A percentile compares a stretch with the other conserved stretches of the same genome.
phyloP scores from a whole-genome alignment of 2,113 vertebrate genomes.

The Tachuris rubrigastra region DNA sequence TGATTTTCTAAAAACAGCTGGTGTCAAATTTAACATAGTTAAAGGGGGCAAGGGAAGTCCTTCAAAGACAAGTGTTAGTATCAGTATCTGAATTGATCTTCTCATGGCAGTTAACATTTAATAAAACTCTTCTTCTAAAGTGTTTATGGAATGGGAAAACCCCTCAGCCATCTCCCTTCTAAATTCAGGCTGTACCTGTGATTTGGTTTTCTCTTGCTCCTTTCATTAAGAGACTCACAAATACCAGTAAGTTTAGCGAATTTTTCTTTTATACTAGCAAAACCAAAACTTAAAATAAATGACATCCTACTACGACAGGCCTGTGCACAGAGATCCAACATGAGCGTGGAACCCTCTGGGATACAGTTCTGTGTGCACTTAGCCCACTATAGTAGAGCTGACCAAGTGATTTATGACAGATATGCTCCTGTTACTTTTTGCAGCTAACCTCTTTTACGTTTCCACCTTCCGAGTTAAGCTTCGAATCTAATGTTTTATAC shows the following conservation, averaged over 20 bases:
- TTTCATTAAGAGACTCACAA: neutral
- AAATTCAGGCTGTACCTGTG: neutral
- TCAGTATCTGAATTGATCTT: neutral
- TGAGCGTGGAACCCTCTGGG: neutral
- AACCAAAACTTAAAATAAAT: neutral
- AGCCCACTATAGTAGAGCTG: fast-evolving
- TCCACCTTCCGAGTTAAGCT: neutral
- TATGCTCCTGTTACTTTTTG: neutral
- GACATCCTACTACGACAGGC: neutral
- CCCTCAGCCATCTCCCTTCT: neutral
- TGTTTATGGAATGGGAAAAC: neutral
- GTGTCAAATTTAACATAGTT: neutral
- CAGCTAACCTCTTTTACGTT: neutral
- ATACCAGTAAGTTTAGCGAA: neutral
- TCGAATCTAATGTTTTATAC: neutral
- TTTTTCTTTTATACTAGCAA: neutral
- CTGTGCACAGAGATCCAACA: neutral
- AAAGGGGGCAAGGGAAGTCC: fast-evolving
- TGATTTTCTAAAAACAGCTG: neutral
- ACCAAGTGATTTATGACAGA: neutral
- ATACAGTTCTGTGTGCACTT: neutral
- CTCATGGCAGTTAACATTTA: neutral
- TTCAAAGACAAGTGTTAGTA: neutral
- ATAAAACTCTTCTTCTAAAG: neutral
- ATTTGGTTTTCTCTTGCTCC: neutral